Evolutionary conservation across 2,888 invertebrate genomes (phyloP).

Genomic region (Zygogramma bicolorata): DNA sequence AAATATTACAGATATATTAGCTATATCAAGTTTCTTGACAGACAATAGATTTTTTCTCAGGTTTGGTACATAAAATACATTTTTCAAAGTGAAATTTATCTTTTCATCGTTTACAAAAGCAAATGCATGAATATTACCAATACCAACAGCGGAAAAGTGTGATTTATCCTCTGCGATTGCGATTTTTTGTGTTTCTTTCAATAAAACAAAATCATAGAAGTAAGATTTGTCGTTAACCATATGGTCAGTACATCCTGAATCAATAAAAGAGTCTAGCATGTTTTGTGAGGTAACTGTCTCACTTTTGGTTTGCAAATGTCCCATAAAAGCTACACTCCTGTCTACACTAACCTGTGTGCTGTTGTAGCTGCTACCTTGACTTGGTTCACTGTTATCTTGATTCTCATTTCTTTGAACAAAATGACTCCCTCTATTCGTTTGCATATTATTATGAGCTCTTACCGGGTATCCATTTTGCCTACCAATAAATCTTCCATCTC

Average conservation of each 20-base stretch:
- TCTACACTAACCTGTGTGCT: neutral
- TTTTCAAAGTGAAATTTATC: slow-evolving; percentile 35
- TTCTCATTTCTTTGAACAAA: neutral
- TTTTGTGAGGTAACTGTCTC: neutral
- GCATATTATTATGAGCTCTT: neutral
- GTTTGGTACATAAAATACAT: slow-evolving; percentile 39
- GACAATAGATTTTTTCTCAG: slow-evolving; percentile 34
- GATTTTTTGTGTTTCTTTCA: slow-evolving; percentile 26
- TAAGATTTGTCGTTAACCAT: slow-evolving; percentile 18
- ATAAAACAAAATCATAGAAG: slow-evolving; percentile 1
- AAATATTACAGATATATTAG: slow-evolving; percentile 24
- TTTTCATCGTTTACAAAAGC: slow-evolving; percentile 30
- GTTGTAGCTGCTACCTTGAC: neutral
- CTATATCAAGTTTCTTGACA: slow-evolving; percentile 30
- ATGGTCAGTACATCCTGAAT: slow-evolving; percentile 29
- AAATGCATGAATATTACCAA: slow-evolving; percentile 40
- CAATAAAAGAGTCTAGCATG: slow-evolving; percentile 19
- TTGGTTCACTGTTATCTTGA: neutral
- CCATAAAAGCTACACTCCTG: neutral
- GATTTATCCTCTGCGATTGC: slow-evolving; percentile 14
- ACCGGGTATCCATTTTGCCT: neutral
- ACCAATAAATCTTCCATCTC: neutral
- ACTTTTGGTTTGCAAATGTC: neutral
- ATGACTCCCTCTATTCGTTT: neutral
- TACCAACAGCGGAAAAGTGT: slow-evolving; percentile 27